Conservation (phyloP, 2,888 invertebrate genomes). For the Pasiphila rectangulata region DNA sequence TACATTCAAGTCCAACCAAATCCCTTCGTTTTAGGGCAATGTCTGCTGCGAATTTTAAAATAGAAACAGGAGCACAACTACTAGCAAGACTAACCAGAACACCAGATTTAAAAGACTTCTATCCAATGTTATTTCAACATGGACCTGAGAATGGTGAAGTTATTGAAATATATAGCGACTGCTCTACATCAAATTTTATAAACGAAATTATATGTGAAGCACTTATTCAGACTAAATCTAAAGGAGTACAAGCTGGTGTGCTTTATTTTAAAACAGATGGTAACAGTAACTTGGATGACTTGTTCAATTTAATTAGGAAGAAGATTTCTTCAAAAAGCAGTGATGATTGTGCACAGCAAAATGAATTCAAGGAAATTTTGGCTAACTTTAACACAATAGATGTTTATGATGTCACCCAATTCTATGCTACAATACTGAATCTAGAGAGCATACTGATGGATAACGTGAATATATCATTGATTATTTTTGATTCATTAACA, state of each 20-base stretch:
- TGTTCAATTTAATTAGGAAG: slow-evolving; percentile 39
- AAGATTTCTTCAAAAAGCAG: slow-evolving; percentile 21
- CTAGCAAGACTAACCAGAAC: slow-evolving; percentile 73
- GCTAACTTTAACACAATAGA: slow-evolving; percentile 55
- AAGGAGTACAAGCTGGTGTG: slow-evolving; percentile 53
- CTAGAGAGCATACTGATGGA: slow-evolving; percentile 62
- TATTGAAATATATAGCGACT: slow-evolving; percentile 59
- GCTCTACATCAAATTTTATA: slow-evolving; percentile 46
- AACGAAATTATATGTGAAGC: slow-evolving; percentile 60
- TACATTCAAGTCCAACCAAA: background rate
- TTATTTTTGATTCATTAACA: slow-evolving; percentile 68
- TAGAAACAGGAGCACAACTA: slow-evolving; percentile 82
- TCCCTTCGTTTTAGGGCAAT: background rate
- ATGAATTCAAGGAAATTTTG: slow-evolving; percentile 39
- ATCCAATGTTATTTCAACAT: slow-evolving; percentile 65
- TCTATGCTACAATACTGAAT: slow-evolving; percentile 64
- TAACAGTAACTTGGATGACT: slow-evolving; percentile 51
- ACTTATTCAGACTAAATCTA: slow-evolving; percentile 45
- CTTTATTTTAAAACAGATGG: slow-evolving; percentile 69
- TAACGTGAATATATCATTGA: slow-evolving; percentile 58
- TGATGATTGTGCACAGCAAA: slow-evolving; percentile 22
- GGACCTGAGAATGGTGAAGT: slow-evolving; percentile 55
- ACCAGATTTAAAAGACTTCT: slow-evolving; percentile 64
- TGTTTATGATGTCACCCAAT: slow-evolving; percentile 65
- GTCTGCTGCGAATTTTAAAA: slow-evolving; percentile 46